Conservation (phyloP, 2,888 invertebrate species). For the Phengaris alcon region DNA sequence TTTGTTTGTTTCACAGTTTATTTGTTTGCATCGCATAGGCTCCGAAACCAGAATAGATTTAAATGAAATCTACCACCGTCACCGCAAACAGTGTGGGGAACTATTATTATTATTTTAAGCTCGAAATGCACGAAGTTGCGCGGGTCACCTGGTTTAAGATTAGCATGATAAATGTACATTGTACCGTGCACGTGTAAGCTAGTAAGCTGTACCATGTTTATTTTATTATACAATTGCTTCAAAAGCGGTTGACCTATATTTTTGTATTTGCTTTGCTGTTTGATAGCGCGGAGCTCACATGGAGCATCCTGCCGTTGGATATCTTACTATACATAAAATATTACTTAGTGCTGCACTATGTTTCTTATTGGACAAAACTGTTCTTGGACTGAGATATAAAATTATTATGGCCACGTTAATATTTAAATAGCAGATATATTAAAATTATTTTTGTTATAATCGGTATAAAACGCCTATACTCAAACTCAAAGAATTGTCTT, state of each 20-base stretch:
- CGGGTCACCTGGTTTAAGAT: neutral
- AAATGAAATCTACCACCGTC: no score
- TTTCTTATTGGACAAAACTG: neutral
- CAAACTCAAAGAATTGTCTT: neutral
- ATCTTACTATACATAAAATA: neutral
- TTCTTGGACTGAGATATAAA: neutral
- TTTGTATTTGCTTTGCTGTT: constrained; percentile 28
- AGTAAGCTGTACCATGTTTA: no score
- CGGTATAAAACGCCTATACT: neutral
- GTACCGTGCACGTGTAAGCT: neutral
- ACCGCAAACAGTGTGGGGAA: no score
- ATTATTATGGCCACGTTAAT: neutral
- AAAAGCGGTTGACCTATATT: constrained; percentile 27
- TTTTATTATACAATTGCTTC: constrained; percentile 23
- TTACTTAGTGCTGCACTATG: constrained; percentile 4
- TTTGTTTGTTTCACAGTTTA: no score
- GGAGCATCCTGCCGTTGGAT: constrained; percentile 2
- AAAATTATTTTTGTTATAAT: neutral
- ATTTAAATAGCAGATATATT: neutral
- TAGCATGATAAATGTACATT: constrained; percentile 18
- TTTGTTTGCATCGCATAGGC: no score
- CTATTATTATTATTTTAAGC: no score
- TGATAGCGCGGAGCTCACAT: constrained; percentile 17
- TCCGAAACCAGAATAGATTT: no score
- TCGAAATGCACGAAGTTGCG: no score